A percentile compares a stretch with the other conserved stretches of the same genome.
Evolutionary conservation across 1,140 invertebrate species (phyloP).

Genomic region (Aphelinus certus): DNA sequence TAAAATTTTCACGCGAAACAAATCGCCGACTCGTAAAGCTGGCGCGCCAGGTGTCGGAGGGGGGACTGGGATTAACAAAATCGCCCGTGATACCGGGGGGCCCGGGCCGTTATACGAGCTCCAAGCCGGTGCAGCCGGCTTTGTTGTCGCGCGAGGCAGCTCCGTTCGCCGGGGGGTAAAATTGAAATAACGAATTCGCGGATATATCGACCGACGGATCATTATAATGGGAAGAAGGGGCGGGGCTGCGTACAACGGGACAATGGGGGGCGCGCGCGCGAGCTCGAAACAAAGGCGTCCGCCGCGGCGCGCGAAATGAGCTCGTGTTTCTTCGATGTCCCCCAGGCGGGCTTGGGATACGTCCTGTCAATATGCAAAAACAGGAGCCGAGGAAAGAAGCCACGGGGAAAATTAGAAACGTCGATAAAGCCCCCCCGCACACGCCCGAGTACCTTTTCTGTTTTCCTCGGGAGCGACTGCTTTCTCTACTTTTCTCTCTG

Average conservation of each 20-base stretch:
- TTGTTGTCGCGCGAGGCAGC: background rate
- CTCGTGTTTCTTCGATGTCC: too few species aligned
- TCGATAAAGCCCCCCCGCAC: background rate
- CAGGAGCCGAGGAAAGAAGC: background rate
- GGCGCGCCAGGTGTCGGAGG: background rate
- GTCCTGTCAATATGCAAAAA: too few species aligned
- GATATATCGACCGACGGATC: background rate
- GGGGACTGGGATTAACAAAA: too few species aligned
- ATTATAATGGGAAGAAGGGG: background rate
- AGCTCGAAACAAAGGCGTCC: background rate
- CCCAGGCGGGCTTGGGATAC: too few species aligned
- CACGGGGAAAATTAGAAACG: conserved; percentile 13
- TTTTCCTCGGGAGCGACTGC: background rate
- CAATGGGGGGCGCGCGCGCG: background rate
- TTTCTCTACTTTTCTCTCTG: too few species aligned
- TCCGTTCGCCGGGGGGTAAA: background rate
- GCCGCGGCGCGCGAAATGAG: background rate
- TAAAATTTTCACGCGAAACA: too few species aligned
- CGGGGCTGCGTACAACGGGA: background rate
- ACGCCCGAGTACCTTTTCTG: background rate
- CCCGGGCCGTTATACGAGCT: background rate
- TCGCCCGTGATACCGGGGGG: too few species aligned
- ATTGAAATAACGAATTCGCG: conserved; percentile 3
- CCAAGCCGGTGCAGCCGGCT: background rate
- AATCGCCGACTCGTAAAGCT: too few species aligned